Percentiles rank a stretch among this genome's conserved stretches.
These are phyloP conservation scores for Australoheros facetus DNA, from an alignment of 2,797 vertebrate genomes.

Conservation along the genomic window DNA sequence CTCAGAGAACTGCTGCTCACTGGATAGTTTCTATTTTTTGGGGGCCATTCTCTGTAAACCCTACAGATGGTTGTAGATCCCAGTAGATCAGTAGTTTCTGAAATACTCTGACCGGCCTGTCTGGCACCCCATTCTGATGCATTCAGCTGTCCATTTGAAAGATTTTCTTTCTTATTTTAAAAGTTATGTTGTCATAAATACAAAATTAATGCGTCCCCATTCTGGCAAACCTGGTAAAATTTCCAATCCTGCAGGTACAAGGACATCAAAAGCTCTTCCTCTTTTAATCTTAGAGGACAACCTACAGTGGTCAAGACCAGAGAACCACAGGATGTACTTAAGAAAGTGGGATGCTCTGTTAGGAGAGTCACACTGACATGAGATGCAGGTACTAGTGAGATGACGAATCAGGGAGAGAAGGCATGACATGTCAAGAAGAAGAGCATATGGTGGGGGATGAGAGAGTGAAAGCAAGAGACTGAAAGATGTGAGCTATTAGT, in stretches of 20 bases:
- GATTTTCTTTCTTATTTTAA: background rate
- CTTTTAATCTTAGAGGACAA: background rate
- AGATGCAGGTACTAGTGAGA: background rate
- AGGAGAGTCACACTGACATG: background rate
- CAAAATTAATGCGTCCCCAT: background rate
- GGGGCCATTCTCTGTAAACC: too few species aligned
- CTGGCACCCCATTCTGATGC: background rate
- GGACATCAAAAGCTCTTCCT: background rate
- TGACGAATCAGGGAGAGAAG: background rate
- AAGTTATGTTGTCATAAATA: background rate
- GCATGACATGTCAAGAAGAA: background rate
- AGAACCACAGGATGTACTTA: background rate
- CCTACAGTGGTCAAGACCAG: background rate
- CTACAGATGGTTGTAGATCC: too few species aligned
- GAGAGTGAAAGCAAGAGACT: slow-evolving; percentile 8
- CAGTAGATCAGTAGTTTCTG: too few species aligned
- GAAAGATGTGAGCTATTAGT: slow-evolving; percentile 42
- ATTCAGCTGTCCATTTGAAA: background rate
- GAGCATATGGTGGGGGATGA: background rate
- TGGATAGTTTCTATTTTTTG: background rate
- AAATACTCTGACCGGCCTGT: too few species aligned
- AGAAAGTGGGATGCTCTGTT: background rate
- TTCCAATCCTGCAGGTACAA: background rate
- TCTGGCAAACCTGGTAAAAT: background rate
- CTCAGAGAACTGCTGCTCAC: background rate